These are phyloP conservation scores for Gracilinanus agilis DNA, from an alignment of 2,113 vertebrate species.

Conservation along the genomic window DNA sequence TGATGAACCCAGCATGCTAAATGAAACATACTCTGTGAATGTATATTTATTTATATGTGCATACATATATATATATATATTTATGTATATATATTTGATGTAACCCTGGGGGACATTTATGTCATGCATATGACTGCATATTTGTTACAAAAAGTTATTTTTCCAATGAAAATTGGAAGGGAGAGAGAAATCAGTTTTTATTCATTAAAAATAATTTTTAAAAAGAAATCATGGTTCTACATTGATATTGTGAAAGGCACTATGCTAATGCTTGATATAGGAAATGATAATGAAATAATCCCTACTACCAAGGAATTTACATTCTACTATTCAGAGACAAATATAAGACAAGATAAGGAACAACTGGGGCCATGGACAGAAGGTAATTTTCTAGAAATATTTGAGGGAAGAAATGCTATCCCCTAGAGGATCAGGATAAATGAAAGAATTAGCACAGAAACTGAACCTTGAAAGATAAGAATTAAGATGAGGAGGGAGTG, in stretches of 20 bases:
- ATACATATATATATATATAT: too few species aligned
- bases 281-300: not conserved
- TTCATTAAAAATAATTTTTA: not conserved
- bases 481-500: not conserved
- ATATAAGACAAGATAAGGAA: not conserved
- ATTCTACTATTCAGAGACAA: not conserved
- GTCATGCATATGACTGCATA: not conserved
- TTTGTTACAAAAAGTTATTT: not conserved
- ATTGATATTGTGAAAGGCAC: not conserved
- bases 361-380: not conserved
- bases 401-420: not conserved
- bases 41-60: not conserved
- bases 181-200: not conserved
- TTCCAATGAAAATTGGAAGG: not conserved
- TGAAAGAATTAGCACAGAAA: not conserved
- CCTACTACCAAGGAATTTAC: not conserved
- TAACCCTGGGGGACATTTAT: not conserved
- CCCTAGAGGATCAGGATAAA: not conserved
- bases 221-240: not conserved
- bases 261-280: not conserved
- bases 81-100: too few species aligned
- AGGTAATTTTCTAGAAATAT: not conserved
- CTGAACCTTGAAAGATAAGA: not conserved
- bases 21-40: not conserved
- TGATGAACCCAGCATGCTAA: not conserved